These are phyloP conservation scores for Halocaridina rubra DNA, from an alignment of 2,888 invertebrate species.

Conservation along the genomic window DNA sequence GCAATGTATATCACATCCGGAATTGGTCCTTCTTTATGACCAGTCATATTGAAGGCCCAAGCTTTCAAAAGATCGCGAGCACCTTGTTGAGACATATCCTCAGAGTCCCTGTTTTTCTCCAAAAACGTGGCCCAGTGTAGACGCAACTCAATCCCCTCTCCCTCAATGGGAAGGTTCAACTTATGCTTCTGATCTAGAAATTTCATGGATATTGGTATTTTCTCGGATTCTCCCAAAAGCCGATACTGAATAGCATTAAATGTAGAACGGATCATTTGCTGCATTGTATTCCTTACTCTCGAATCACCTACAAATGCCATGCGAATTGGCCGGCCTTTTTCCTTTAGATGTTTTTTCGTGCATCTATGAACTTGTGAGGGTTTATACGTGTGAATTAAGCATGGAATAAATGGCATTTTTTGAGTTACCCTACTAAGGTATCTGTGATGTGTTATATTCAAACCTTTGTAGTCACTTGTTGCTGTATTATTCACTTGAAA, in stretches of 20 bases:
- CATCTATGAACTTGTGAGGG: neutral
- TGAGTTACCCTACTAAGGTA: neutral
- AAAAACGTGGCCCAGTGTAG: slow-evolving; percentile 36
- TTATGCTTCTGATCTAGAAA: slow-evolving; percentile 23
- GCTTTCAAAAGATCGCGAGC: slow-evolving; percentile 31
- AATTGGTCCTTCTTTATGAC: neutral
- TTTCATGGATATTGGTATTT: neutral
- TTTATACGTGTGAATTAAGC: slow-evolving; percentile 21
- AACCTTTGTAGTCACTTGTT: neutral
- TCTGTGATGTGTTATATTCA: neutral
- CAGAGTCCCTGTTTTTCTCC: neutral
- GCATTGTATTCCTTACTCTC: slow-evolving; percentile 28
- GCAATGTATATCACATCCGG: slow-evolving; percentile 30
- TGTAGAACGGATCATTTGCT: slow-evolving; percentile 11
- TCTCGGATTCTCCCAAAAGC: neutral
- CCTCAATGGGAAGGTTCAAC: slow-evolving; percentile 11
- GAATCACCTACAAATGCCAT: slow-evolving; percentile 47
- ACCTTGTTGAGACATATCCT: slow-evolving; percentile 9
- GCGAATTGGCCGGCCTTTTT: slow-evolving; percentile 2
- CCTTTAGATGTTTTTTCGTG: neutral
- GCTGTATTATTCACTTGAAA: neutral
- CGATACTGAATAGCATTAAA: neutral
- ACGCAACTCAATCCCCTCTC: slow-evolving; percentile 14
- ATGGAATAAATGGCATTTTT: slow-evolving; percentile 5
- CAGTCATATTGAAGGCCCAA: neutral